Percentiles rank a stretch among this genome's conserved stretches.
phyloP scores from a whole-genome alignment of 2,888 invertebrate genomes.

The Agriopis marginaria region DNA sequence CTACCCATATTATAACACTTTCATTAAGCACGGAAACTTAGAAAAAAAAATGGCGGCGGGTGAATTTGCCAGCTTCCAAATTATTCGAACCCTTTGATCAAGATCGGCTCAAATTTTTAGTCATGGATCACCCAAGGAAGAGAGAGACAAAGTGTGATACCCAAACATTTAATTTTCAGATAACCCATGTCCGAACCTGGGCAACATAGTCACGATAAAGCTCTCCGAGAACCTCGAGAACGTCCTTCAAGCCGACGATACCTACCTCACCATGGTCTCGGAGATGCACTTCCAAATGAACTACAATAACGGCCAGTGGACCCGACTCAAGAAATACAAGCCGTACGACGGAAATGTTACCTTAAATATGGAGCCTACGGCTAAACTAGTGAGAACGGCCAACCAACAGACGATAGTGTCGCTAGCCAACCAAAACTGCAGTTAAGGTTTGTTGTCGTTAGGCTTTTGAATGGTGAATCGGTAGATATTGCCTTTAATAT shows the following conservation, averaged over 20 bases:
- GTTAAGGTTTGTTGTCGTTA: constrained; percentile 54
- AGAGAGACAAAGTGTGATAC: neutral
- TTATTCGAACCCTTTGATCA: no score
- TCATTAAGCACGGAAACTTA: no score
- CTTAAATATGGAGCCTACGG: constrained; percentile 77
- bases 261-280: constrained; percentile 92
- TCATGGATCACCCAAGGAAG: no score
- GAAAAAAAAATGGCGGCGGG: no score
- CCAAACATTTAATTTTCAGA: constrained; percentile 84
- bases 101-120: no score
- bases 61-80: no score
- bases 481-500: neutral
- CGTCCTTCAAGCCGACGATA: constrained; percentile 94
- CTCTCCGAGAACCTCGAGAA: constrained; percentile 96
- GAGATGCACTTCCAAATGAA: constrained; percentile 99
- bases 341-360: constrained; percentile 88
- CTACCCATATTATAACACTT: no score
- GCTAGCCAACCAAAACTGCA: constrained; percentile 78
- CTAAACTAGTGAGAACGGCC: constrained; percentile 74
- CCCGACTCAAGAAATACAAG: constrained; percentile 94
- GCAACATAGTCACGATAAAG: constrained; percentile 98
- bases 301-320: constrained; percentile 99
- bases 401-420: constrained; percentile 79
- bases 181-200: constrained; percentile 98
- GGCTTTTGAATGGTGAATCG: constrained; percentile 18